Evolutionary conservation across 2,888 invertebrate genomes (phyloP), one percentile per base, ranked within the genome.

Genomic region (Caenorhabditis zanzibari): DNA sequence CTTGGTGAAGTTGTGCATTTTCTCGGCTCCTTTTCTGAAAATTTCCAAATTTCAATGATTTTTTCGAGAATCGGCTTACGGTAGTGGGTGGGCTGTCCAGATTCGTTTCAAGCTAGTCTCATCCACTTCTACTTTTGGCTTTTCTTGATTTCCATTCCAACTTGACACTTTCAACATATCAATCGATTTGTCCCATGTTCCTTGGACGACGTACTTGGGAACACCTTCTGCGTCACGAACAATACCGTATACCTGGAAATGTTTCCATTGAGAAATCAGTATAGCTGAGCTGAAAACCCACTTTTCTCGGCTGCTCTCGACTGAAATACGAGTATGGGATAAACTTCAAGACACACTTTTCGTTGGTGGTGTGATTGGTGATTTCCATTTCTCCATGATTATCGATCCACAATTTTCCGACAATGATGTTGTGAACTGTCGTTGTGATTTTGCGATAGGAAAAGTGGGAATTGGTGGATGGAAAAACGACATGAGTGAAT

Each of bases 381-480:
- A 99, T 98, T 93, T 98, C 97, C 96, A 97, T 98, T 93, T 99
- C 98, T 59, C 99, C 99, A 93, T 98, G 97, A 93, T 99, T 97
- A 94, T 99, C 99, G 81, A 99, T 97, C 99, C 99, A 99, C 89
- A 99, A 94, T 93, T 96, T 97, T 87, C 99, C 99, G 80, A 99
- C 98, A 91, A 99, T 98, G 91, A 99, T 99, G 93, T 99, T 99
- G 94, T 99, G 98, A 68, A 99, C 97, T 6, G 98, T 98, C 26
- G 98, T 99, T 26, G 97, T 98, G 64, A 92, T 88, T 85, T 99
- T 99, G 89, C 97, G 95, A 97, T 98, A 99, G 9, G 97, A 96
- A 94, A 96, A 99, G 92, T 96, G 96, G 93, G 96, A 96, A 26
- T 84, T 71, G 35, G 81, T 59, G n/a, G 81, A 77, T 26, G 89